These are phyloP conservation scores for Drosophila gaucha DNA, from an alignment of 2,888 invertebrate species.

Conservation along the genomic window DNA sequence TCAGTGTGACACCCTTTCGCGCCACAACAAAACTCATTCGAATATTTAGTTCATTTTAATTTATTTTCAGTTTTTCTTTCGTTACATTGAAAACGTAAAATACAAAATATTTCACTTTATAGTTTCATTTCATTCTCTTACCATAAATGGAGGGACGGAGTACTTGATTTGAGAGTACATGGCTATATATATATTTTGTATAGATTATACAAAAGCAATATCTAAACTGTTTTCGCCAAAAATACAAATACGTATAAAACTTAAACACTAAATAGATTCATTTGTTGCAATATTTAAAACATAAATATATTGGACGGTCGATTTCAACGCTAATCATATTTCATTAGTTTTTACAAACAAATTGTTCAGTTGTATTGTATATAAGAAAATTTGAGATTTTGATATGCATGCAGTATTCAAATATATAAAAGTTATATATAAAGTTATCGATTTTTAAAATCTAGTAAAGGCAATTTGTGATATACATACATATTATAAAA, in stretches of 20 bases:
- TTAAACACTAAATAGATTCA: constrained; percentile 69
- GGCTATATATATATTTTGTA: constrained; percentile 45
- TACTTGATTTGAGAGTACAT: constrained; percentile 44
- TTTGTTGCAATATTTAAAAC: constrained; percentile 53
- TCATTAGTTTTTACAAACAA: constrained; percentile 24
- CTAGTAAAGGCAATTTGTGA: constrained; percentile 80
- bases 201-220: constrained; percentile 55
- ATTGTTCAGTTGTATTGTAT: constrained; percentile 9
- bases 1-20: too few relatives aligned
- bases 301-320: constrained; percentile 56
- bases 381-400: constrained; percentile 36
- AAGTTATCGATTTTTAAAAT: constrained; percentile 79
- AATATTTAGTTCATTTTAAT: constrained; percentile 6
- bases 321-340: constrained; percentile 46
- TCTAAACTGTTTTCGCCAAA: constrained; percentile 34
- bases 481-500: constrained; percentile 39
- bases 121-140: constrained; percentile 50
- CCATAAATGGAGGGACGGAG: constrained; percentile 55
- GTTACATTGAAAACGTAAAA: constrained; percentile 55
- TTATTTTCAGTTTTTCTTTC: constrained; percentile 55
- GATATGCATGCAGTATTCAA: constrained; percentile 57
- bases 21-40: neutral
- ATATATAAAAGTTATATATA: constrained; percentile 16
- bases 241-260: constrained; percentile 59
- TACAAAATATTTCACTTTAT: constrained; percentile 30